Percentiles rank a stretch among this genome's conserved stretches.
Conservation (phyloP, 2,113 vertebrate genomes). For the Caretta caretta region DNA sequence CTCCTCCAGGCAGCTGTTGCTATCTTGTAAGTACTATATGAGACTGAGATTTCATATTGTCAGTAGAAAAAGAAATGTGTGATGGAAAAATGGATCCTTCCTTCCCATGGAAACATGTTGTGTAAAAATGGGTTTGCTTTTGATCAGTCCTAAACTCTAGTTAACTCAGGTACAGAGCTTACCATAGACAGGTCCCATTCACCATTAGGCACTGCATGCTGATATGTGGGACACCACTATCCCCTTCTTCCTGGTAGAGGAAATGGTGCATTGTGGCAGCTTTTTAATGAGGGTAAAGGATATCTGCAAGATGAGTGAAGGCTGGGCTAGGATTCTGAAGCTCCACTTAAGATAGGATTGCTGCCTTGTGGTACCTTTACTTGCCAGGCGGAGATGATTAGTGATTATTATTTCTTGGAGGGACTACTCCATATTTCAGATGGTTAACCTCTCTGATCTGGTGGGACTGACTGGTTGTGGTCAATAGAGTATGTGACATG, state of each 20-base stretch:
- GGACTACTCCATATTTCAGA: constrained; percentile 45
- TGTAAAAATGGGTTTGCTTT: background rate
- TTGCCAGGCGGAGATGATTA: background rate
- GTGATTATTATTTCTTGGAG: background rate
- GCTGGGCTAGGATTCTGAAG: background rate
- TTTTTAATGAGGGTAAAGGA: constrained; percentile 2
- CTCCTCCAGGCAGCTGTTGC: background rate
- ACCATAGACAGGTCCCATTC: rapidly evolving
- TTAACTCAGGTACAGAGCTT: rapidly evolving
- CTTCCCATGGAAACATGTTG: background rate
- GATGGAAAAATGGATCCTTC: rapidly evolving
- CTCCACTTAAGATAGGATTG: background rate
- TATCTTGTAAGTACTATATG: background rate
- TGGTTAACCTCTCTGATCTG: background rate
- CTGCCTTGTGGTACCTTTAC: background rate
- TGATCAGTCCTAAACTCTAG: background rate
- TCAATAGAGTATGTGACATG: constrained; percentile 20
- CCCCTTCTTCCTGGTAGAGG: background rate
- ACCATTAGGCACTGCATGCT: background rate
- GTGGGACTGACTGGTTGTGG: background rate
- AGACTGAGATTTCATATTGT: background rate
- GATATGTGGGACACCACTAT: background rate
- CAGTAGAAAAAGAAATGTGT: background rate
- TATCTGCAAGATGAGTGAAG: background rate
- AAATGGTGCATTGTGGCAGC: background rate